Conservation (phyloP, 2,888 invertebrate species). For the Leucophora obtusa region DNA sequence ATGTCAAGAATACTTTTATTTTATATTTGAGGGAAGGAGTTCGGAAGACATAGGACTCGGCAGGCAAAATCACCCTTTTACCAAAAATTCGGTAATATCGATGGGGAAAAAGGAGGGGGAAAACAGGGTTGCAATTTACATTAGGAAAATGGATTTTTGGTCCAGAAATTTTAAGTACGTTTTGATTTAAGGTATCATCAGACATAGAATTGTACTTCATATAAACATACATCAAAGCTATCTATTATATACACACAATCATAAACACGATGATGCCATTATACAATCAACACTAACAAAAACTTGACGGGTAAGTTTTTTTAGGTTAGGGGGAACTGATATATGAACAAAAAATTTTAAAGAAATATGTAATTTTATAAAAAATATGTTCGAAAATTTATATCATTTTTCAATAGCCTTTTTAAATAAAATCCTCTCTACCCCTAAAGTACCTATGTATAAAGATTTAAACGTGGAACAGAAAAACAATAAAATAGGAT, state of each 20-base stretch:
- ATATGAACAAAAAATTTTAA: neutral
- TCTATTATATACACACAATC: slow-evolving; percentile 24
- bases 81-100: no score
- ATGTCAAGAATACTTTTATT: slow-evolving; percentile 10
- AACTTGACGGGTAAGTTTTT: neutral
- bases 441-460: no score
- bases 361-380: neutral
- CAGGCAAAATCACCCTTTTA: no score
- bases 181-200: neutral
- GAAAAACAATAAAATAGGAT: neutral
- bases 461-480: slow-evolving; percentile 14
- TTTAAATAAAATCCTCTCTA: neutral
- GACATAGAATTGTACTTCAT: neutral
- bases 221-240: neutral
- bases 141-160: neutral
- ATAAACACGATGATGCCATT: slow-evolving; percentile 34
- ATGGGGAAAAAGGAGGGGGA: no score
- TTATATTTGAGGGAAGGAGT: neutral
- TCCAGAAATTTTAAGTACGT: neutral
- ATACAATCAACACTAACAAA: slow-evolving; percentile 36
- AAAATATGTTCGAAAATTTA: neutral
- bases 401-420: neutral
- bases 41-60: slow-evolving; percentile 8
- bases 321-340: neutral
- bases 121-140: no score